These are phyloP conservation scores for Ovis canadensis DNA, from an alignment of 2,113 vertebrate genomes.

Conservation along the genomic window DNA sequence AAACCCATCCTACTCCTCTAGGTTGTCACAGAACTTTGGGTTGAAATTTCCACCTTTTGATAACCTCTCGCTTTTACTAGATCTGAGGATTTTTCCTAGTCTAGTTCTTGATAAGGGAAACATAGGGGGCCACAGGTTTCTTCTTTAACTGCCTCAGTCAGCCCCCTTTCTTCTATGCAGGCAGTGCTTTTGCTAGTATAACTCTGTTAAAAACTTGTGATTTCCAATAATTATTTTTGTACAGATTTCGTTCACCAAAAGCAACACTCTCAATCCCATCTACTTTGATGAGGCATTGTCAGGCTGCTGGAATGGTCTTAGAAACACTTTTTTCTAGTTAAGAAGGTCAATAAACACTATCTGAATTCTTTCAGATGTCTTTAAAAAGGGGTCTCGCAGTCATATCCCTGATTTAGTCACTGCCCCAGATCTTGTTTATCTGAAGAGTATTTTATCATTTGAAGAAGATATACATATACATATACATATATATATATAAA, in stretches of 20 bases:
- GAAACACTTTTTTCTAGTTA: neutral
- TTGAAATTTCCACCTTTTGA: neutral
- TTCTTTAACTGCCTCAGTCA: neutral
- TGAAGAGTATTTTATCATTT: neutral
- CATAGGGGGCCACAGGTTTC: accelerated
- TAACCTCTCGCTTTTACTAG: neutral
- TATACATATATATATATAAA: neutral
- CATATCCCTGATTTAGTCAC: neutral
- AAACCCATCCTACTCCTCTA: neutral
- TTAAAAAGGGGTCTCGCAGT: neutral
- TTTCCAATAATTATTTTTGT: neutral
- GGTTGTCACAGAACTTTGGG: neutral
- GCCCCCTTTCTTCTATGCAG: neutral
- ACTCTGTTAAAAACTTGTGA: neutral
- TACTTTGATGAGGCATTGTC: neutral
- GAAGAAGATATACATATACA: neutral
- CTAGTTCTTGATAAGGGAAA: neutral
- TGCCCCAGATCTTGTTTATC: neutral
- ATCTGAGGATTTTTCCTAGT: neutral
- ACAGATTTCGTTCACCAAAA: neutral
- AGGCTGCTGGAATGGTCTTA: neutral
- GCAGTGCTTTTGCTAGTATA: neutral
- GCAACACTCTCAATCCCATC: neutral
- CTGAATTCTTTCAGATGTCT: neutral
- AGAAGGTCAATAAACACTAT: neutral